Evolutionary conservation across 2,888 invertebrate species (phyloP).

Genomic region (Ditylenchus weischeri): DNA sequence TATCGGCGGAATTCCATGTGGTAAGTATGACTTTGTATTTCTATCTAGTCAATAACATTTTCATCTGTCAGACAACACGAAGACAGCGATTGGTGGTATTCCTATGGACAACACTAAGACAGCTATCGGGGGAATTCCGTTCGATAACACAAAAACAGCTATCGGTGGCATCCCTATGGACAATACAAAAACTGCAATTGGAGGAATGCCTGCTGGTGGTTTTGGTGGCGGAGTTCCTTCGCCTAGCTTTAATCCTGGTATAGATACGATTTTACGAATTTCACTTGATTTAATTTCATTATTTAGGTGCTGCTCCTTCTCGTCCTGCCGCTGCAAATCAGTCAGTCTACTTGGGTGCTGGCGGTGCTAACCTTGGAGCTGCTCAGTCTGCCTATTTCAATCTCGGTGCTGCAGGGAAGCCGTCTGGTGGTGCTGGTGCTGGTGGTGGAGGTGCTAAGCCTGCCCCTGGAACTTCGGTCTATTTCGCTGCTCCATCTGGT

Average conservation of each 20-base stretch:
- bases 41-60: neutral
- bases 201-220: neutral
- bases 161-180: neutral
- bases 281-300: neutral
- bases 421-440: neutral
- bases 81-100: conserved; percentile 4
- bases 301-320: neutral
- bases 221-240: neutral
- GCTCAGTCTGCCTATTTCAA: conserved; percentile 4
- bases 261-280: too few relatives aligned
- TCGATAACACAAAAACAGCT: neutral
- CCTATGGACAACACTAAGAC: conserved; percentile 8
- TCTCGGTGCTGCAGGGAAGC: conserved; percentile 4
- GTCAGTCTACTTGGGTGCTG: conserved; percentile 3
- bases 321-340: conserved; percentile 7
- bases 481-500: conserved; percentile 7
- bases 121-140: neutral
- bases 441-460: neutral
- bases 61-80: neutral
- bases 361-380: neutral
- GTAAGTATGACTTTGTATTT: neutral
- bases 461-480: conserved; percentile 6
- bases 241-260: too few relatives aligned
- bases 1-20: neutral
- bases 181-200: conserved; percentile 3